These are phyloP conservation scores for Sinhomidia bicolor DNA, from an alignment of 2,888 invertebrate species.

Conservation along the genomic window DNA sequence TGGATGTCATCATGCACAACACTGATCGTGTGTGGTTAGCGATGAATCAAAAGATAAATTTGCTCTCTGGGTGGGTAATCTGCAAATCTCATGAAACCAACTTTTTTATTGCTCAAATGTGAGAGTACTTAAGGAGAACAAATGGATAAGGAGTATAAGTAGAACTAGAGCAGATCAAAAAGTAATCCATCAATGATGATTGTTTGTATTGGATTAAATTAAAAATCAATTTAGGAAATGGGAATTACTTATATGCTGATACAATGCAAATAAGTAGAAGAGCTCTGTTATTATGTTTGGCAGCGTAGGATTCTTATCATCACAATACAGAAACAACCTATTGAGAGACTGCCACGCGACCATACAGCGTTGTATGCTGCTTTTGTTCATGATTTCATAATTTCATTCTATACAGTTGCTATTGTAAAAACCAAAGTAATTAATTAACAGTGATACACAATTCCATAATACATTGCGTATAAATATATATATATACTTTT, in stretches of 20 bases:
- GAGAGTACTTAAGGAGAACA: not conserved
- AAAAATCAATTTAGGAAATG: slow-evolving; percentile 59
- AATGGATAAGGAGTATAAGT: not conserved
- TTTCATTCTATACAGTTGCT: not conserved
- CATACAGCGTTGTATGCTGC: not conserved
- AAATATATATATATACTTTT: too few species aligned
- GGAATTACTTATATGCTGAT: not conserved
- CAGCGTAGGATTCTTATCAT: slow-evolving; percentile 22
- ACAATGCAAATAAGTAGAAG: slow-evolving; percentile 1
- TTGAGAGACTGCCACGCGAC: not conserved
- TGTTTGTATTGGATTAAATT: slow-evolving; percentile 46
- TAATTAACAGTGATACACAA: not conserved
- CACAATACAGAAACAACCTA: not conserved
- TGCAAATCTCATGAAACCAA: slow-evolving; percentile 53
- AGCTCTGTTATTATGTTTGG: not conserved
- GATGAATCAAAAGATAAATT: slow-evolving; percentile 47
- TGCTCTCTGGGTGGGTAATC: slow-evolving; percentile 43
- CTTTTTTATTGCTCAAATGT: not conserved
- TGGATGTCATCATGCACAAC: slow-evolving; percentile 24
- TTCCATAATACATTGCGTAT: too few species aligned
- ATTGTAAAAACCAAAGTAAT: not conserved
- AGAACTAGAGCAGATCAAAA: slow-evolving; percentile 12
- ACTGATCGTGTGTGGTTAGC: slow-evolving; percentile 50
- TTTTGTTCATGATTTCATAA: not conserved
- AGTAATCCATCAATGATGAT: slow-evolving; percentile 38